phyloP scores from a whole-genome alignment of 2,888 invertebrate genomes.

The Tenthredo amoena region DNA sequence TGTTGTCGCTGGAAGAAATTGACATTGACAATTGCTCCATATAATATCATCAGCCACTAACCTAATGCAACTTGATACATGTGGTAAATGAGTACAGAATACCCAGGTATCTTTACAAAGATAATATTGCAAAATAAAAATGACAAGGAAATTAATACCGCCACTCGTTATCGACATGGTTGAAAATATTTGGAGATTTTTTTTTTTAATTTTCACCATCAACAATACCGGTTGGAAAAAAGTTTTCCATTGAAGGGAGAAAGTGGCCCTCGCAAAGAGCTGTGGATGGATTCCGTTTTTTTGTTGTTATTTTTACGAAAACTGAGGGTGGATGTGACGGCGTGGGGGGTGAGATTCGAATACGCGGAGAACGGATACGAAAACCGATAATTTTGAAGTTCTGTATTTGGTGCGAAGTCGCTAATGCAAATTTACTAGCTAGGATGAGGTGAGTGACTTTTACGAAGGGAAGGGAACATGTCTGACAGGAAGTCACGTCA shows the following conservation, averaged over 20 bases:
- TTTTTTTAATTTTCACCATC: neutral
- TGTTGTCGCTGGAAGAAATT: constrained; percentile 42
- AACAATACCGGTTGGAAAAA: neutral
- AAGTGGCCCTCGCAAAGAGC: neutral
- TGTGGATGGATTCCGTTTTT: neutral
- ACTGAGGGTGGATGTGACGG: neutral
- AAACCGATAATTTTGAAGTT: constrained; percentile 33
- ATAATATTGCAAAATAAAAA: neutral
- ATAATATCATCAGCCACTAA: neutral
- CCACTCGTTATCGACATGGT: neutral
- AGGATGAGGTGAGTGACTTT: constrained; percentile 27
- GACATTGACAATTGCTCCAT: constrained; percentile 37
- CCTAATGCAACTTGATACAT: constrained; percentile 21
- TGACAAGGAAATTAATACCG: neutral
- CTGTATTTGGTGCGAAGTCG: constrained; percentile 54
- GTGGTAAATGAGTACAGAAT: neutral
- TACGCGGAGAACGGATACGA: neutral
- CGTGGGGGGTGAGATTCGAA: neutral
- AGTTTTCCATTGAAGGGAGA: neutral
- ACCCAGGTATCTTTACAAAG: neutral
- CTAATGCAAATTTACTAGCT: constrained; percentile 62
- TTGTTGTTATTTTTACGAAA: neutral
- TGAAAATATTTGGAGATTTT: neutral
- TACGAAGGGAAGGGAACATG: constrained; percentile 58
- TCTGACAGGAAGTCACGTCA: constrained; percentile 70